Conservation (phyloP, 1,140 invertebrate genomes). For the Pentalonia nigronervosa region DNA sequence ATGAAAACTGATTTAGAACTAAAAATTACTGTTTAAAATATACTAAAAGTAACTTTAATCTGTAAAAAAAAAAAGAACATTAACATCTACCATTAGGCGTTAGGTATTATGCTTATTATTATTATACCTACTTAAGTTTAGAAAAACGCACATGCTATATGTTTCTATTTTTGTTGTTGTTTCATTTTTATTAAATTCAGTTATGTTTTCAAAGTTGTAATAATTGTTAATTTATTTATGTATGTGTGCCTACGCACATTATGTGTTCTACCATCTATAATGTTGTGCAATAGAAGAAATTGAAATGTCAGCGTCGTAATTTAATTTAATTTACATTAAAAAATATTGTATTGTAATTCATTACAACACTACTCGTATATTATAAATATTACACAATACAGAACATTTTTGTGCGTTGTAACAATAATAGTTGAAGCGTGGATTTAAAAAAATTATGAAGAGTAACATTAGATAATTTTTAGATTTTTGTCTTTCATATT, state of each 20-base stretch:
- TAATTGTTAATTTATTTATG: slow-evolving; percentile 4
- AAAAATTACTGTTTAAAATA: not conserved
- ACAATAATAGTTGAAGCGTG: too few relatives aligned
- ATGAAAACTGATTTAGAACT: not conserved
- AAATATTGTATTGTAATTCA: not conserved
- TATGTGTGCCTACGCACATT: not conserved
- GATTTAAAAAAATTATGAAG: too few relatives aligned
- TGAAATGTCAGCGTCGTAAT: slow-evolving; percentile 1
- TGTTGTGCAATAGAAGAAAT: not conserved
- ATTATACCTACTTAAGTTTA: not conserved
- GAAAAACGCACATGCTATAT: not conserved
- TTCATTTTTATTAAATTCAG: not conserved
- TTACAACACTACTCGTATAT: not conserved
- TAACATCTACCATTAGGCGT: not conserved
- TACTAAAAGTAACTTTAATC: not conserved
- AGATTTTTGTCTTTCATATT: too few relatives aligned
- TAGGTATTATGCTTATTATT: not conserved
- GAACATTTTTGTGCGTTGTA: not conserved
- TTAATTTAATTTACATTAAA: not conserved
- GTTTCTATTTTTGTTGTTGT: not conserved
- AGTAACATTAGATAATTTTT: too few relatives aligned
- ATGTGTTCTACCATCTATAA: not conserved
- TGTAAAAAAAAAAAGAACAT: not conserved
- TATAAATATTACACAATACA: not conserved
- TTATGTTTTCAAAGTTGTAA: not conserved